These are phyloP conservation scores for Urocolius indicus DNA, from an alignment of 2,113 vertebrate genomes.

Conservation along the genomic window DNA sequence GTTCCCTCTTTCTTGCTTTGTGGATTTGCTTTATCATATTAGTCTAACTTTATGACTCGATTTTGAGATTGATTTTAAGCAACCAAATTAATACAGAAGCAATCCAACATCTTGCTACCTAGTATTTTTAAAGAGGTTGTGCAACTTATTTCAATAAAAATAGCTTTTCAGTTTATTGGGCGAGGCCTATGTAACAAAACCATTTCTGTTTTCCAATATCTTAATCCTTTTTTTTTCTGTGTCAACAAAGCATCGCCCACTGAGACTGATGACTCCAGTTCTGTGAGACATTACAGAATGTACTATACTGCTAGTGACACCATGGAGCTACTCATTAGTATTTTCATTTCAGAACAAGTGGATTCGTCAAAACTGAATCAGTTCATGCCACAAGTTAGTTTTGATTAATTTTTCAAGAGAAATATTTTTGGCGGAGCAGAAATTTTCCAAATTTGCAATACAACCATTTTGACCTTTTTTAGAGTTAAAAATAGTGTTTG, in stretches of 20 bases:
- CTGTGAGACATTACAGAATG: neutral
- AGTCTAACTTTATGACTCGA: neutral
- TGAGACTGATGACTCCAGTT: neutral
- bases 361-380: neutral
- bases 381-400: neutral
- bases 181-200: neutral
- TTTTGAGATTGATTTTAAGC: neutral
- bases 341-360: neutral
- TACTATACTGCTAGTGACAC: neutral
- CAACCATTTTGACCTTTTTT: constrained; percentile 17
- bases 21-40: neutral
- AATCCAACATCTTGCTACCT: neutral
- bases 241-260: neutral
- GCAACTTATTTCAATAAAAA: neutral
- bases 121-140: neutral
- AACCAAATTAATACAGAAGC: neutral
- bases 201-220: accelerated
- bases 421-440: neutral
- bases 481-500: neutral
- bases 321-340: neutral
- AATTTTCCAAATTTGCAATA: neutral
- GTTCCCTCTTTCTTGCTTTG: neutral
- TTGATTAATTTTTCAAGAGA: neutral
- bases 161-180: neutral
- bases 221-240: neutral